Evolutionary conservation across 1,140 invertebrate species (phyloP).

Genomic region (Nixonia krombeini): DNA sequence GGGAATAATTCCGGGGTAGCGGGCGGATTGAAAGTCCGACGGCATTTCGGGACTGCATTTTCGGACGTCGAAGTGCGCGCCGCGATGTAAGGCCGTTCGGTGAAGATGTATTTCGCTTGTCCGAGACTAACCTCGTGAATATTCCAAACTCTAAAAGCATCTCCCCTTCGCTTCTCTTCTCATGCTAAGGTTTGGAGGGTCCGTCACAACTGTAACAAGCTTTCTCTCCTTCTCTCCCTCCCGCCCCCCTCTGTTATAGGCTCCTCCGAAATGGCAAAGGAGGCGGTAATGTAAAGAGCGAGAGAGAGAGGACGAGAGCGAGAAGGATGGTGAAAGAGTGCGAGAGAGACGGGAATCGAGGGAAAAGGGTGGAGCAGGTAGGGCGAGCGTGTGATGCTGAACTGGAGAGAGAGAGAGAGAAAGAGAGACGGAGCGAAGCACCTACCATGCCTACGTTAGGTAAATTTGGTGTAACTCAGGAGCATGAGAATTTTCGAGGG

Average conservation of each 20-base stretch:
- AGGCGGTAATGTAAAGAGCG: slow-evolving; percentile 43
- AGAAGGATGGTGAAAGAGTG: slow-evolving; percentile 27
- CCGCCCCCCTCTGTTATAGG: slow-evolving; percentile 35
- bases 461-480: slow-evolving; percentile 65
- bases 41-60: slow-evolving; percentile 2
- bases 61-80: slow-evolving; percentile 26
- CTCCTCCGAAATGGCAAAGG: slow-evolving; percentile 40
- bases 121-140: slow-evolving; percentile 66
- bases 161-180: slow-evolving; percentile 50
- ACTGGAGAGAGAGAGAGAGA: neutral
- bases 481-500: slow-evolving; percentile 57
- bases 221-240: slow-evolving; percentile 30
- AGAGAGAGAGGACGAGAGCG: slow-evolving; percentile 19
- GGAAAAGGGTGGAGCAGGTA: neutral
- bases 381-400: neutral
- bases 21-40: neutral
- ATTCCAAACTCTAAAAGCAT: slow-evolving; percentile 68
- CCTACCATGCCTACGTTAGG: slow-evolving; percentile 62
- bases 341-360: slow-evolving; percentile 8
- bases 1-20: too few relatives aligned
- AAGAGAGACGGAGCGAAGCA: slow-evolving; percentile 47
- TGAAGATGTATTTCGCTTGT: slow-evolving; percentile 69
- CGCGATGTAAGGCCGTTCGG: slow-evolving; percentile 22
- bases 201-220: slow-evolving; percentile 65
- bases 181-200: slow-evolving; percentile 60